phyloP scores from a whole-genome alignment of 92 coral and sea anemone genomes.

The Desmophyllum pertusum region DNA sequence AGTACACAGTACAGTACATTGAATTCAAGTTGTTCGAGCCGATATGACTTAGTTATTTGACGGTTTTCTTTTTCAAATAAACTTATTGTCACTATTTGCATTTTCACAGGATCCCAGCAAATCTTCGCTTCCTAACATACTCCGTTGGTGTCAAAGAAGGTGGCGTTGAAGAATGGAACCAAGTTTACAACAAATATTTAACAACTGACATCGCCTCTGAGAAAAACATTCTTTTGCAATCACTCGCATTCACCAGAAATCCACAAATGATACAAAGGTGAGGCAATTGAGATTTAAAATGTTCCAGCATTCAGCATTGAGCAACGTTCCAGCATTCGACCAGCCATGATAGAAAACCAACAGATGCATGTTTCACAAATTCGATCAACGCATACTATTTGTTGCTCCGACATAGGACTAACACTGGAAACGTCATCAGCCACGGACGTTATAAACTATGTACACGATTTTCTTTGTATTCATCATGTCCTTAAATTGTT shows the following conservation, averaged over 20 bases:
- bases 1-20: too few species aligned
- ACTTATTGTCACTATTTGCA: too few species aligned
- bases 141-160: slow-evolving; percentile 76
- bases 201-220: slow-evolving; percentile 77
- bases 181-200: slow-evolving; percentile 54
- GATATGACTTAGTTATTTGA: too few species aligned
- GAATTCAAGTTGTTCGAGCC: too few species aligned
- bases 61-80: too few species aligned
- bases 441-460: too few species aligned
- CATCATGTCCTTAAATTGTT: too few species aligned
- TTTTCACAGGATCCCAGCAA: slow-evolving; percentile 66
- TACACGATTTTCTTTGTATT: too few species aligned
- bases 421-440: not conserved
- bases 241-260: slow-evolving; percentile 65
- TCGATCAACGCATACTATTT: not conserved
- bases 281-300: not conserved
- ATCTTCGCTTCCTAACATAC: slow-evolving; percentile 80
- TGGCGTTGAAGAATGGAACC: slow-evolving; percentile 65
- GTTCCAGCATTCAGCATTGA: too few species aligned
- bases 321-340: too few species aligned
- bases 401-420: not conserved
- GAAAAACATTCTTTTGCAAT: slow-evolving; percentile 68
- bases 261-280: slow-evolving; percentile 59
- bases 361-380: too few species aligned
- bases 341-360: too few species aligned